Evolutionary conservation across 2,797 vertebrate genomes (phyloP), one percentile per base, ranked within the genome.

Genomic region (Chrosomus eos): DNA sequence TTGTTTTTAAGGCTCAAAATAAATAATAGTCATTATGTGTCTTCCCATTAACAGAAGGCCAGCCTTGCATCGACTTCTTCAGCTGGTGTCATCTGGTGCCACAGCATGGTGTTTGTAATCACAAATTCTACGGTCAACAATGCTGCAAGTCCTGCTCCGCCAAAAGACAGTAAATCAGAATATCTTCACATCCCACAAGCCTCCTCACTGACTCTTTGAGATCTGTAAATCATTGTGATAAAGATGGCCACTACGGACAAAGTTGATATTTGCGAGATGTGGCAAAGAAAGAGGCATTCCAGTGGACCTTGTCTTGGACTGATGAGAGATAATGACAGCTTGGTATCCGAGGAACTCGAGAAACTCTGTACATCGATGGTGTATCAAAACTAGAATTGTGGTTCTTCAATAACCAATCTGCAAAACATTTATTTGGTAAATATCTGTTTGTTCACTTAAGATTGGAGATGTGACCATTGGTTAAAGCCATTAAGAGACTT

Each of bases 61-160:
- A 93, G 71, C 92, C 94, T 48, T 99, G 98, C 58, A 79, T 96
- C 23, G 98, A 99, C 89, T 95, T 94, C 88, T 99, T 98, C 92
- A 94, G 92, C 87, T 99, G 98, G 98, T 99, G 98, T 87, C 97
- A 96, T 89, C 91, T 99, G 90, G 98, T 99, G 31, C 98, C 97
- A 40, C 97, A 97, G 87, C 98, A 99, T 0, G 96, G 97, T 1
- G 96, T 99, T 84, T 99, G 98, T 84, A 97, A 97, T 92, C 98
- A 99, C 94, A 97, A 97, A 89, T 99, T 99, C 91, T 99, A 99
- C 0, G 98, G 98, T 81, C 96, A 97, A 84, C 97, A 98, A 85
- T 99, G 98, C 70, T 99, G 98, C 92, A 97, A 94, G 89, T 97
- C 98, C 4, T 99, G 98, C 86, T 95, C 96, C 0, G 93, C 93